A percentile compares a stretch with the other conserved stretches of the same genome.
Evolutionary conservation across 1,140 invertebrate genomes (phyloP).

Genomic region (Calephelis virginiensis): DNA sequence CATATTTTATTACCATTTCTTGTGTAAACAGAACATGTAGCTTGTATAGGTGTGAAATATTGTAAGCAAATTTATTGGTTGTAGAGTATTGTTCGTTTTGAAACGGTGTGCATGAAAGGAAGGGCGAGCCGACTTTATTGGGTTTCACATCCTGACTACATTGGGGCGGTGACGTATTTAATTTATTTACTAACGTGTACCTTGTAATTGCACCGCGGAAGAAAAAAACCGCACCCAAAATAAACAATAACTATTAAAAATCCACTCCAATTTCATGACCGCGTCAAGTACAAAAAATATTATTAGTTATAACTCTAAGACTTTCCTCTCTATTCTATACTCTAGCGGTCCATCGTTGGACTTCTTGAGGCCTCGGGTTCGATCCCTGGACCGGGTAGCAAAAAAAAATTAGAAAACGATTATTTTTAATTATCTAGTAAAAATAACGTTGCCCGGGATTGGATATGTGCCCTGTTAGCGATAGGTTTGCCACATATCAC

Average conservation of each 20-base stretch:
- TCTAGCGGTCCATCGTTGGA: too few relatives aligned
- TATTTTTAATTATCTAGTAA: too few relatives aligned
- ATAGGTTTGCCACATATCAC: too few relatives aligned
- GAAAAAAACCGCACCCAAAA: not conserved
- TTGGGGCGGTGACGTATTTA: constrained; percentile 24
- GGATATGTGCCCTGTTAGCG: too few relatives aligned
- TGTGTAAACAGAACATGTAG: constrained; percentile 71
- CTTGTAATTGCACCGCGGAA: constrained; percentile 13
- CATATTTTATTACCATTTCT: constrained; percentile 71
- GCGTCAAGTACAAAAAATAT: not conserved
- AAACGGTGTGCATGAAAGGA: constrained; percentile 34
- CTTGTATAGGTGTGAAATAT: constrained; percentile 70
- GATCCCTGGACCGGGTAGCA: too few relatives aligned
- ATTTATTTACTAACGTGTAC: constrained; percentile 27
- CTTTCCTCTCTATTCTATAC: too few relatives aligned
- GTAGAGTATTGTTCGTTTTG: constrained; percentile 58
- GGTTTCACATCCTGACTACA: constrained; percentile 28
- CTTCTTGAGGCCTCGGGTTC: too few relatives aligned
- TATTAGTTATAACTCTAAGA: too few relatives aligned
- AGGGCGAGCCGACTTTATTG: constrained; percentile 38
- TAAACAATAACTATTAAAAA: not conserved
- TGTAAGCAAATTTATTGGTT: constrained; percentile 70
- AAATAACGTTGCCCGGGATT: too few relatives aligned
- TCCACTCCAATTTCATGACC: too few relatives aligned
- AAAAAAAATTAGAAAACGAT: too few relatives aligned